A percentile compares a stretch with the other conserved stretches of the same genome.
These are phyloP conservation scores for Rhagoletis pomonella DNA, from an alignment of 1,140 invertebrate genomes.

Conservation along the genomic window DNA sequence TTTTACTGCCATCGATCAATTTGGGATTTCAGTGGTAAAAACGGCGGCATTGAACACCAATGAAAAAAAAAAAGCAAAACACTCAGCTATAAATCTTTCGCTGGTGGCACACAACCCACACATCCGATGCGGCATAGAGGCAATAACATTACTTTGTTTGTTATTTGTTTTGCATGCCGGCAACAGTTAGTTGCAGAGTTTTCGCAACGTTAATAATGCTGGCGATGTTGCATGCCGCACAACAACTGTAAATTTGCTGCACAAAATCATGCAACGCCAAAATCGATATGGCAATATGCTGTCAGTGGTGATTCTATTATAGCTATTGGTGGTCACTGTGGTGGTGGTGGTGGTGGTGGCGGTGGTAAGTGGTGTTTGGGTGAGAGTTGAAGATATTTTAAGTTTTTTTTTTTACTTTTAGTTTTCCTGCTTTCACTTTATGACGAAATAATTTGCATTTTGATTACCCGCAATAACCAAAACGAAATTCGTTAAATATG, in stretches of 20 bases:
- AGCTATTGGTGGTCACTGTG: too few relatives aligned
- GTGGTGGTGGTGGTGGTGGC: not conserved
- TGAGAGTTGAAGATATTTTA: not conserved
- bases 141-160: not conserved
- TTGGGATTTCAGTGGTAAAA: not conserved
- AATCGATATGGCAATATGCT: not conserved
- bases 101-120: not conserved
- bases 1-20: slow-evolving; percentile 2
- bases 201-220: slow-evolving; percentile 1
- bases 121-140: not conserved
- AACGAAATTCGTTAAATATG: not conserved
- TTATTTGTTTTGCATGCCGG: not conserved
- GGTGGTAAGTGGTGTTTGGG: too few relatives aligned
- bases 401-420: not conserved
- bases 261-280: not conserved
- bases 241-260: not conserved
- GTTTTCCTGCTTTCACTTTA: slow-evolving; percentile 35
- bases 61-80: not conserved
- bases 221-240: not conserved
- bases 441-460: slow-evolving; percentile 38
- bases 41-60: not conserved
- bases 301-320: too few relatives aligned
- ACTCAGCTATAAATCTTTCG: not conserved
- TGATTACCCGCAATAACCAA: not conserved
- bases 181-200: not conserved